Percentiles rank a stretch among this genome's conserved stretches.
Evolutionary conservation across 1,140 invertebrate genomes (phyloP).

Genomic region (Frieseomelitta varia): DNA sequence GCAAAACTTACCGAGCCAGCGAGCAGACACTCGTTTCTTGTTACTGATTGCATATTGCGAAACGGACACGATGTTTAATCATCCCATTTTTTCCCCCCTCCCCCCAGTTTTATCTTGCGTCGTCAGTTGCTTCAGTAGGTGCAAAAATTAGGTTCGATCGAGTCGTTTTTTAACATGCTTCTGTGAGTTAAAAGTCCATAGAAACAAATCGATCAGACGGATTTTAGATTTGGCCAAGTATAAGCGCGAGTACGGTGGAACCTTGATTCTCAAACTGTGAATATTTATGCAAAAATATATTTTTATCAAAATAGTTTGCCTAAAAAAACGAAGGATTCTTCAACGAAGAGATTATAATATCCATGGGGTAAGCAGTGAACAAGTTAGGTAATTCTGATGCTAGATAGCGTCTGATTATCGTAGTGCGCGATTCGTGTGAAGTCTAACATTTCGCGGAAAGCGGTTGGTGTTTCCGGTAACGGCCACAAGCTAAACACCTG

Average conservation of each 20-base stretch:
- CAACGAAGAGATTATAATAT: background rate
- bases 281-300: background rate
- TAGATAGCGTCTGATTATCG: constrained; percentile 10
- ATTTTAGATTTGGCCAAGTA: too few species aligned
- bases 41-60: constrained; percentile 18
- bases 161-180: background rate
- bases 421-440: constrained; percentile 40
- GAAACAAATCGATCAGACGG: too few species aligned
- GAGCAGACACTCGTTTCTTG: constrained; percentile 24
- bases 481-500: constrained; percentile 56
- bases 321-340: background rate
- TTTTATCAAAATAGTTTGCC: background rate
- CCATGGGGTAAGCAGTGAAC: background rate
- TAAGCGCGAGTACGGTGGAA: background rate
- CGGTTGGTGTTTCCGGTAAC: constrained; percentile 51
- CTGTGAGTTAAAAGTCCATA: background rate
- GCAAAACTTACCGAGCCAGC: constrained; percentile 43
- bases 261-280: background rate
- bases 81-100: background rate
- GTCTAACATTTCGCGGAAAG: constrained; percentile 50
- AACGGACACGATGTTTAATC: constrained; percentile 45
- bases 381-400: background rate
- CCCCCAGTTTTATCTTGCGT: constrained; percentile 20
- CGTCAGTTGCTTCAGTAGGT: constrained; percentile 1
- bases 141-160: background rate